Percentiles rank a stretch among this genome's conserved stretches.
Conservation (phyloP, 2,888 invertebrate genomes). For the Pyrrhia umbra region DNA sequence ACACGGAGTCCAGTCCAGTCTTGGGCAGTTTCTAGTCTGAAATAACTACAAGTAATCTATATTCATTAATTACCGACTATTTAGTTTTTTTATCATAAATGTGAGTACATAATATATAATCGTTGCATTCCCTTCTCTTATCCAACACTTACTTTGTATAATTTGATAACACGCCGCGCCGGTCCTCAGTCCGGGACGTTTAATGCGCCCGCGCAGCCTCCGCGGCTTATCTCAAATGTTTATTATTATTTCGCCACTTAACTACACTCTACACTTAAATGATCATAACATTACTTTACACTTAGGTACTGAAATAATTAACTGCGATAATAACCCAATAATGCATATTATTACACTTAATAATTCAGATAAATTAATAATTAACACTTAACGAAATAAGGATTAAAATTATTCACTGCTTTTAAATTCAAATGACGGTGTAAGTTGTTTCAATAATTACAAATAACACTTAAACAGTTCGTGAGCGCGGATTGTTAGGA, state of each 20-base stretch:
- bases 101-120: neutral
- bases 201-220: conserved; percentile 65
- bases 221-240: conserved; percentile 58
- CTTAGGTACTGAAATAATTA: conserved; percentile 17
- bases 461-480: conserved; percentile 50
- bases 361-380: conserved; percentile 40
- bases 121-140: conserved; percentile 1
- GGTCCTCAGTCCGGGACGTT: conserved; percentile 48
- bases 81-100: too few species aligned
- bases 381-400: conserved; percentile 27
- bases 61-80: too few species aligned
- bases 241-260: conserved; percentile 59
- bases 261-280: conserved; percentile 11
- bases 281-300: conserved; percentile 12
- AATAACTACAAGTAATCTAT: too few species aligned
- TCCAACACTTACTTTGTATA: conserved; percentile 11
- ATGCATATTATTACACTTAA: conserved; percentile 29
- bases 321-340: conserved; percentile 30
- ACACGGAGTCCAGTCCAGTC: too few species aligned
- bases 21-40: too few species aligned
- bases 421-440: conserved; percentile 30
- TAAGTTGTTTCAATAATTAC: conserved; percentile 38
- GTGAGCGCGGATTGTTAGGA: conserved; percentile 6
- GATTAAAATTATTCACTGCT: conserved; percentile 46
- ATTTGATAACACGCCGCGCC: conserved; percentile 12